These are phyloP conservation scores for Ophiodon elongatus DNA, from an alignment of 2,113 vertebrate species.

Conservation along the genomic window DNA sequence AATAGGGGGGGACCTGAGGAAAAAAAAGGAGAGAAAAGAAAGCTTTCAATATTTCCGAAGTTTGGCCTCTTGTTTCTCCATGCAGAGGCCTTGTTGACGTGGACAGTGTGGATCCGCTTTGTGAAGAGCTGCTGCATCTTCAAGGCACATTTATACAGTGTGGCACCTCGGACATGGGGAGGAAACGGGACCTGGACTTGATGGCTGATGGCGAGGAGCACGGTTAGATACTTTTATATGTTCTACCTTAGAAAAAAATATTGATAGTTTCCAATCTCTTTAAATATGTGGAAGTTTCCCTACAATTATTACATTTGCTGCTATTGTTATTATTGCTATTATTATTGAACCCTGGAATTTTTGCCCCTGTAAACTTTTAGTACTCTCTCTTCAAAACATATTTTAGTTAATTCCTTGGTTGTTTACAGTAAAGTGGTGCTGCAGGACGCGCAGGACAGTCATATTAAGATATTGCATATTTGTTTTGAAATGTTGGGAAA, in stretches of 20 bases:
- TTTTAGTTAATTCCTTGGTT: neutral
- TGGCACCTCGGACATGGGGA: constrained; percentile 49
- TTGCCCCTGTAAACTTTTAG: neutral
- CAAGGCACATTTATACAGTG: constrained; percentile 59
- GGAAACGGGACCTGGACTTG: constrained; percentile 58
- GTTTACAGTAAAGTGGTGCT: neutral
- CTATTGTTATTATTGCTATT: neutral
- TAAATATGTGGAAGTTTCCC: neutral
- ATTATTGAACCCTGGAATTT: neutral
- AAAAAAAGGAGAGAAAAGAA: constrained; percentile 68
- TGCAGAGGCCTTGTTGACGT: constrained; percentile 71
- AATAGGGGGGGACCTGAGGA: constrained; percentile 67
- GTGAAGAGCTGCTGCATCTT: constrained; percentile 64
- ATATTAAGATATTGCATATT: neutral
- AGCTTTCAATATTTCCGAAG: constrained; percentile 79
- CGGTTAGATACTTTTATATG: constrained; percentile 63
- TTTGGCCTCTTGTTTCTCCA: constrained; percentile 76
- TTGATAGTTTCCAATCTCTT: neutral
- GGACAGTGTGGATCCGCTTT: constrained; percentile 67
- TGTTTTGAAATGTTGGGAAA: neutral
- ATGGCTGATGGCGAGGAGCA: constrained; percentile 49
- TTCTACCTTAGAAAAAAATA: neutral
- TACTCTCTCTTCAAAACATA: neutral
- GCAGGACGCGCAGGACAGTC: neutral
- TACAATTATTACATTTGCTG: neutral